phyloP scores from a whole-genome alignment of 2,113 vertebrate genomes.

The Ophiodon elongatus region DNA sequence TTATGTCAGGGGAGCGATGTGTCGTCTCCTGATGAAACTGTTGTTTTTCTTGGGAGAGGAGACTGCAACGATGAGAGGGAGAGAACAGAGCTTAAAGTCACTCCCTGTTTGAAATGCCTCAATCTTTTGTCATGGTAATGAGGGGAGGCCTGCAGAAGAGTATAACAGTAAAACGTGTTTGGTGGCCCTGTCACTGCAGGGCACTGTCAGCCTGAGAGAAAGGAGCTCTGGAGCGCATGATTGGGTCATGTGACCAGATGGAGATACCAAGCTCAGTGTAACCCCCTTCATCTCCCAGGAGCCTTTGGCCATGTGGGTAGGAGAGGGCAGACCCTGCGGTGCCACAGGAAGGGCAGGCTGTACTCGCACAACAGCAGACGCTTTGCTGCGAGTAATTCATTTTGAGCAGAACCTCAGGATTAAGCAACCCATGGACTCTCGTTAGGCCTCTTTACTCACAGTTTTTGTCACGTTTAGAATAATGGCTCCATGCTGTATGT shows the following conservation, averaged over 20 bases:
- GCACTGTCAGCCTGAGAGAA: slow-evolving; percentile 61
- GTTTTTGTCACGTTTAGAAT: slow-evolving; percentile 20
- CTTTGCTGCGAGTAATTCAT: slow-evolving; percentile 39
- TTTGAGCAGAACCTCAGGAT: slow-evolving; percentile 38
- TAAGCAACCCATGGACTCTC: not conserved
- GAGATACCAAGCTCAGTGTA: slow-evolving; percentile 67
- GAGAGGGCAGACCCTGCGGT: slow-evolving; percentile 68
- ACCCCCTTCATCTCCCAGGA: slow-evolving; percentile 78
- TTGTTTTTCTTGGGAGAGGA: slow-evolving; percentile 61
- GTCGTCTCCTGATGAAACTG: slow-evolving; percentile 55
- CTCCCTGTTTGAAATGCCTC: slow-evolving; percentile 74
- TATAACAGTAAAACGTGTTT: slow-evolving; percentile 73
- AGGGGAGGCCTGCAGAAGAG: slow-evolving; percentile 70
- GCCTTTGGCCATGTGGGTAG: slow-evolving; percentile 69
- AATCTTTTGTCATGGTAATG: slow-evolving; percentile 83
- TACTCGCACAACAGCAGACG: slow-evolving; percentile 33
- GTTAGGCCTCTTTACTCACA: not conserved
- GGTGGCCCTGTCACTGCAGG: slow-evolving; percentile 69
- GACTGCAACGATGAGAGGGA: slow-evolving; percentile 5
- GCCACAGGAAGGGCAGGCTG: slow-evolving; percentile 61
- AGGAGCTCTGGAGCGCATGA: slow-evolving; percentile 72
- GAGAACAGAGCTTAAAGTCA: slow-evolving; percentile 69
- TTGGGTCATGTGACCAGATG: slow-evolving; percentile 79
- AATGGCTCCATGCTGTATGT: slow-evolving; percentile 10
- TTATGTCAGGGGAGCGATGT: slow-evolving; percentile 36